Conservation (phyloP, 2,888 invertebrate genomes). For the Catonia carolina region DNA sequence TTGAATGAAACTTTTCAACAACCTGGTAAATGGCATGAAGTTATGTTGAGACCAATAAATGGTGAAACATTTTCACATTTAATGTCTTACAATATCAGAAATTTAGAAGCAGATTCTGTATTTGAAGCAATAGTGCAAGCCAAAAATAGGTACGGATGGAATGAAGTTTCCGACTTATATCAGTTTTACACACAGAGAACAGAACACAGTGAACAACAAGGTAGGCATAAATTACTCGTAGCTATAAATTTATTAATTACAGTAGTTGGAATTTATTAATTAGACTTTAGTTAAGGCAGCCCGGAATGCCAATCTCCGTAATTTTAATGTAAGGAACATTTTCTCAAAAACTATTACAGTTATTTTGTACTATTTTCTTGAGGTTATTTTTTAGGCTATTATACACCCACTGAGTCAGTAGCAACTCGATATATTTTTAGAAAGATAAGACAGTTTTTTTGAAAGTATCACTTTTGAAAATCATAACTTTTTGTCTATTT, state of each 20-base stretch:
- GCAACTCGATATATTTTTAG: too few relatives aligned
- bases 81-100: conserved; percentile 58
- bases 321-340: too few relatives aligned
- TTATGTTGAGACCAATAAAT: conserved; percentile 48
- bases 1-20: conserved; percentile 65
- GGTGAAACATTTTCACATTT: conserved; percentile 48
- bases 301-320: too few relatives aligned
- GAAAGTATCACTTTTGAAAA: too few relatives aligned
- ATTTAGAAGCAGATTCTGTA: conserved; percentile 57
- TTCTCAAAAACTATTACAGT: too few relatives aligned
- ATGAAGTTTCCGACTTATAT: conserved; percentile 66
- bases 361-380: too few relatives aligned
- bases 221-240: conserved; percentile 22
- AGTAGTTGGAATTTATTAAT: too few relatives aligned
- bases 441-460: too few relatives aligned
- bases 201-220: conserved; percentile 26
- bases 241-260: conserved; percentile 31
- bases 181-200: conserved; percentile 63
- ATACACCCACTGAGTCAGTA: too few relatives aligned
- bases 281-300: too few relatives aligned
- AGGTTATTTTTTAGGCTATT: too few relatives aligned
- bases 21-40: conserved; percentile 65
- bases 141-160: conserved; percentile 68
- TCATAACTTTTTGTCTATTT: too few relatives aligned
- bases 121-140: conserved; percentile 69